Evolutionary conservation across 1,140 invertebrate species (phyloP).

Genomic region (Cotesia typhae): DNA sequence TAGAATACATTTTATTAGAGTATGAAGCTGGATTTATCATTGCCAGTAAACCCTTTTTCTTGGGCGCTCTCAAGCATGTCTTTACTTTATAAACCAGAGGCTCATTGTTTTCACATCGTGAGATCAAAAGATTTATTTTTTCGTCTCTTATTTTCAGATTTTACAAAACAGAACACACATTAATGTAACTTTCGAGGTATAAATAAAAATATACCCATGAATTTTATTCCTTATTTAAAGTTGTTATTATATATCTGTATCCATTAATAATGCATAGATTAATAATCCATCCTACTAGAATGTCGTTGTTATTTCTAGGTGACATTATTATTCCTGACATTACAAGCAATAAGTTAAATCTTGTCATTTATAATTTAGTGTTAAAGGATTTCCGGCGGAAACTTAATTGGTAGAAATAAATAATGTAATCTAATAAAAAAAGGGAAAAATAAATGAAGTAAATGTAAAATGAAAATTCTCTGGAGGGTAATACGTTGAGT

Average conservation of each 20-base stretch:
- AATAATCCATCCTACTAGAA: too few species aligned
- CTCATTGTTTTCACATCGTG: conserved; percentile 20
- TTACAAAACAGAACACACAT: not conserved
- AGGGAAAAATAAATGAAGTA: not conserved
- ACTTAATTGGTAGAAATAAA: not conserved
- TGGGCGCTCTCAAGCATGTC: conserved; percentile 7
- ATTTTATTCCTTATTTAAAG: too few species aligned
- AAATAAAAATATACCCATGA: too few species aligned
- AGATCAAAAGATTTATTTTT: conserved; percentile 18
- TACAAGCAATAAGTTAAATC: too few species aligned
- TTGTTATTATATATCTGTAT: too few species aligned
- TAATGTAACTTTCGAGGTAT: not conserved
- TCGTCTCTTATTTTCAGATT: not conserved
- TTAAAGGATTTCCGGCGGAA: too few species aligned
- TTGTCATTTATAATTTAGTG: too few species aligned
- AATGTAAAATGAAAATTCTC: conserved; percentile 5
- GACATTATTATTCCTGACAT: too few species aligned
- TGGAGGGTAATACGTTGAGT: conserved; percentile 9
- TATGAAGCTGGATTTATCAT: not conserved
- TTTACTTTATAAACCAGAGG: conserved; percentile 12
- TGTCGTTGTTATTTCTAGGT: too few species aligned
- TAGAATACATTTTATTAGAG: not conserved
- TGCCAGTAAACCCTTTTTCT: conserved; percentile 4
- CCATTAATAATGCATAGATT: too few species aligned
- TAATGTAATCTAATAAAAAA: not conserved